Evolutionary conservation across 2,888 invertebrate species (phyloP).

Genomic region (Apocheima hispidaria): DNA sequence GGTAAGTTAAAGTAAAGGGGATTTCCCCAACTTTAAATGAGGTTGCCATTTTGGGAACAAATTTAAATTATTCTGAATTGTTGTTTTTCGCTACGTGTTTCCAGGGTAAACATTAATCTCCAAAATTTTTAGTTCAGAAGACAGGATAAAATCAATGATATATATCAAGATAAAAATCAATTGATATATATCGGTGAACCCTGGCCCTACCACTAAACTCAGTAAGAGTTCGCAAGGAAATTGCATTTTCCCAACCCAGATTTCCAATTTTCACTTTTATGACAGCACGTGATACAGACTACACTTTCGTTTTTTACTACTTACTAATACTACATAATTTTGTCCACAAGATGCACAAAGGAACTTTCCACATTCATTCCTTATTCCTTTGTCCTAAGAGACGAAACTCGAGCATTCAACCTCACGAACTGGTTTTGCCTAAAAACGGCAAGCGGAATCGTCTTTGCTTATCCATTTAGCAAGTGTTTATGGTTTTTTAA

Average conservation of each 20-base stretch:
- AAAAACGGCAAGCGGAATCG: slow-evolving; percentile 71
- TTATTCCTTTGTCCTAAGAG: slow-evolving; percentile 41
- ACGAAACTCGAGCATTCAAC: slow-evolving; percentile 51
- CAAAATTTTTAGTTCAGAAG: no score
- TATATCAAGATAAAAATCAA: no score
- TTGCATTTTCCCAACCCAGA: slow-evolving; percentile 19
- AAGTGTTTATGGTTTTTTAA: not conserved
- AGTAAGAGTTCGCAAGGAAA: slow-evolving; percentile 9
- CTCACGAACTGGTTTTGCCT: slow-evolving; percentile 65
- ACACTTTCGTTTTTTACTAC: not conserved
- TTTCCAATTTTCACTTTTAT: slow-evolving; percentile 17
- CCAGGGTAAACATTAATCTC: no score
- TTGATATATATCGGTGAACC: no score
- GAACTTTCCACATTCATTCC: no score
- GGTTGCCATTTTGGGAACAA: no score
- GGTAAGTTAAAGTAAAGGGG: no score
- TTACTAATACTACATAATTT: no score
- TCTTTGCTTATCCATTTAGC: slow-evolving; percentile 47
- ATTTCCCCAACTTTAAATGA: no score
- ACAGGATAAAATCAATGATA: no score
- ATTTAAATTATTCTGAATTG: no score
- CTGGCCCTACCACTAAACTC: slow-evolving; percentile 5
- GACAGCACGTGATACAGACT: not conserved
- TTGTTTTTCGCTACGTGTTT: no score
- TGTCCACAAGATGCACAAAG: slow-evolving; percentile 38